Conservation (phyloP, 2,113 vertebrate genomes). For the Thamnophis sirtalis region DNA sequence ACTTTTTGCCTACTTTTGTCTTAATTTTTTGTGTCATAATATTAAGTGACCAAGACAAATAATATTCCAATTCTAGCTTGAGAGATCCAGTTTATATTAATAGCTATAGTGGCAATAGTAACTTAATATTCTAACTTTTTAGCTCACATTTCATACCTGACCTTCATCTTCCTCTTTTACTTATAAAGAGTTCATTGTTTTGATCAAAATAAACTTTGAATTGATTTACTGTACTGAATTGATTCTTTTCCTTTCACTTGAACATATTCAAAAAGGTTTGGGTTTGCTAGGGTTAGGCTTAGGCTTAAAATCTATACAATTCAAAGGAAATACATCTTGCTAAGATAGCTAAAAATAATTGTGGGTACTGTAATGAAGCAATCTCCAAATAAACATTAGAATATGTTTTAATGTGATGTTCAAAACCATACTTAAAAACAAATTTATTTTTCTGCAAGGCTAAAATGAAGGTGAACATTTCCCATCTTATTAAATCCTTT, state of each 20-base stretch:
- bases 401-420: background rate
- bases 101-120: background rate
- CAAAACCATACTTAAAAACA: background rate
- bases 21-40: background rate
- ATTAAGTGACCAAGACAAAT: background rate
- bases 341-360: background rate
- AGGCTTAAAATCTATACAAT: background rate
- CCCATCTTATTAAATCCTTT: background rate
- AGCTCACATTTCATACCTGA: background rate
- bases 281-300: background rate
- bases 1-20: background rate
- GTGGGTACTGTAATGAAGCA: background rate
- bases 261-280: background rate
- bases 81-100: background rate
- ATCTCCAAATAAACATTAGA: background rate
- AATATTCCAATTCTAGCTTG: background rate
- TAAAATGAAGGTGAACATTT: background rate
- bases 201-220: background rate
- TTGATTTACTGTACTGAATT: background rate
- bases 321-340: background rate
- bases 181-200: background rate
- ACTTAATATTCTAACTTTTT: background rate
- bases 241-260: background rate
- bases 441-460: background rate
- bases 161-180: background rate